Percentiles rank a stretch among this genome's conserved stretches.
Evolutionary conservation across 2,888 invertebrate genomes (phyloP).

Genomic region (Dioctria linearis): DNA sequence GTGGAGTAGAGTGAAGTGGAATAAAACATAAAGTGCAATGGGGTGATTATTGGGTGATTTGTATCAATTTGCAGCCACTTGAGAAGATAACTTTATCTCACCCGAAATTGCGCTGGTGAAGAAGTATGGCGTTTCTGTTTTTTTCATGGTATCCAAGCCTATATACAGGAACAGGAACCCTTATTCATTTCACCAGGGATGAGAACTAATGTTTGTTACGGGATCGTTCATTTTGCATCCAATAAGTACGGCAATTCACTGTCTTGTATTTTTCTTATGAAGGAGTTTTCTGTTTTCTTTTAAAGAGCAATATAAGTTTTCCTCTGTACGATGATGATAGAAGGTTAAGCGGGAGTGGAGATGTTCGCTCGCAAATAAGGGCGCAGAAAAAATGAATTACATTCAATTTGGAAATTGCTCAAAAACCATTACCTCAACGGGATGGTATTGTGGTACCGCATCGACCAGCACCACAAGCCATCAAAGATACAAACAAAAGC

Average conservation of each 20-base stretch:
- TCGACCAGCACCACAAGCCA: background rate
- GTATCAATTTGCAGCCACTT: conserved; percentile 66
- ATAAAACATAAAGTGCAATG: conserved; percentile 66
- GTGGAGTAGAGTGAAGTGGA: background rate
- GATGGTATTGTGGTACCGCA: background rate
- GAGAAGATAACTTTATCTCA: conserved; percentile 54
- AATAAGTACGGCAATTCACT: background rate
- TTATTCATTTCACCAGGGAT: conserved; percentile 13
- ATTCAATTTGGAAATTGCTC: conserved; percentile 54
- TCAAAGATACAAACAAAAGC: background rate
- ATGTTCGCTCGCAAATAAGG: background rate
- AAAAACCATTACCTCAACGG: conserved; percentile 29
- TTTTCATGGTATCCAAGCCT: background rate
- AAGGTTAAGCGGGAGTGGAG: background rate
- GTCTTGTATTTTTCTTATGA: background rate
- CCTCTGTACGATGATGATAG: background rate
- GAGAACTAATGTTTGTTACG: conserved; percentile 11
- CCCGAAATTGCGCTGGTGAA: background rate
- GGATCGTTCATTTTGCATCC: background rate
- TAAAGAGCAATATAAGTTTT: background rate
- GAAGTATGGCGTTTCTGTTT: background rate
- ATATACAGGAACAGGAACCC: background rate
- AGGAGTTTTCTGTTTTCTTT: background rate
- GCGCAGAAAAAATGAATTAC: conserved; percentile 54
- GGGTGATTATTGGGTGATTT: conserved; percentile 69